Base-by-base conservation (phyloP, 2,113 vertebrate species). In the Ailuropoda melanoleuca region DNA sequence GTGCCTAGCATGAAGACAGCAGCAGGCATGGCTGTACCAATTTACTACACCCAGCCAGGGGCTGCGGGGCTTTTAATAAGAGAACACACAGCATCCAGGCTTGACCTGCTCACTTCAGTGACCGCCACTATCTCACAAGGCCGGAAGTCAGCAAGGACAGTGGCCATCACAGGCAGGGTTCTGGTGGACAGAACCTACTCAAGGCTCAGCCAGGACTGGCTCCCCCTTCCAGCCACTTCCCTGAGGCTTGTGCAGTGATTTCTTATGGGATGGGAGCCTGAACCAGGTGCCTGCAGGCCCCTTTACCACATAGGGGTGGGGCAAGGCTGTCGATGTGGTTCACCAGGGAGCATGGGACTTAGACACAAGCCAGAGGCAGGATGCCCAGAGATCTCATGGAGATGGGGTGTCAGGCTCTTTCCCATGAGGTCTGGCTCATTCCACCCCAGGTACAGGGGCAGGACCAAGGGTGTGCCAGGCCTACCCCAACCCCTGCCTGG, bases 111-210 rank as follows among this genome's bases (percentile, higher is more conserved):
- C 43, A 77, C 43, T 4, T 34, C 18, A 11, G 31, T 3, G 48
- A 78, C 75, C 0, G 18, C 48, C 48, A 8, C 43, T 3, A 1
- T 10, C 75, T 53, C 75, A 53, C 0, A 5, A 6, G 48, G 9
- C 31, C 48, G n/a, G 48, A 50, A 48, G 29, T 72, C 68, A 24
- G 14, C 31, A 14, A 74, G 72, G 72, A 77, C 26, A 77, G 26
- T 8, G 17, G 74, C 46, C 46, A 11, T 50, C 29, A 31, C 18
- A 18, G 6, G 46, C 15, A 18, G 17, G 46, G 46, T 34, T 19
- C 75, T 19, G 17, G 46, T 48, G 46, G 29, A 78, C 75, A 78
- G 46, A 31, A 34, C 46, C 15, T 48, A 26, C 74, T 31, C 8
- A 12, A 19, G 29, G 46, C 75, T 34, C 29, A 17, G 46, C 46